Evolutionary conservation across 2,113 vertebrate species (phyloP), one percentile per base, ranked within the genome.

Genomic region (Notarius lentiginosus): DNA sequence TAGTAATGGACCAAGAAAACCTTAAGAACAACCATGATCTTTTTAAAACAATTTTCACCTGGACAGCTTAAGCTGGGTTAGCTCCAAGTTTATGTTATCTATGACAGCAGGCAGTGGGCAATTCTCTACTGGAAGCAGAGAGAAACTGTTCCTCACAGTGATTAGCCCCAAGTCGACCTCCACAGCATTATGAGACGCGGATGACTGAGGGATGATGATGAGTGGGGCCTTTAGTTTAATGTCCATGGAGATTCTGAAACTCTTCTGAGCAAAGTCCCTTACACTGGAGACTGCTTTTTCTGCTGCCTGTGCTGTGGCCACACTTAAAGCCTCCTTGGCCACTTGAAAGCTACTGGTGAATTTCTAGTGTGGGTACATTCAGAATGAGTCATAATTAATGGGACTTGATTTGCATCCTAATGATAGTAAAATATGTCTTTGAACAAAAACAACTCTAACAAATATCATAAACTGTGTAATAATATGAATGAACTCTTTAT

Each of bases 271-370:
- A 11, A 97, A 95, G 84, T 96, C 96, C 90, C 96, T 96, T 92
- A 97, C 91, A 61, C 96, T 96, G 76, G 94, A 96, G 58, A 96
- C 96, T 18, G 98, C 98, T 90, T 94, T 97, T 89, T 97, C 97
- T 0, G 97, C 98, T 0, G 97, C 98, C 91, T 99, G 97, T 12
- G 88, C 96, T 0, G 98, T 99, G 15, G 98, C 98, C 0, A 94
- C 88, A 4, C 94, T 96, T 91, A 99, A 79, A 56, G 97, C 96
- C 84, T 97, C 97, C 90, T 97, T 97, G 0, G 97, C 96, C 0
- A 66, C 90, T 90, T 99, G 98, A 91, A 99, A 99, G 93, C 96
- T 96, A 91, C 96, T 97, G 18, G 96, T 93, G 83, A 99, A 99
- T 89, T 96, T 96, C 98, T 99, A 18, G 20, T 49, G 1, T 20